Conservation (phyloP, 1,140 invertebrate genomes). For the Thereuonema tuberculata region DNA sequence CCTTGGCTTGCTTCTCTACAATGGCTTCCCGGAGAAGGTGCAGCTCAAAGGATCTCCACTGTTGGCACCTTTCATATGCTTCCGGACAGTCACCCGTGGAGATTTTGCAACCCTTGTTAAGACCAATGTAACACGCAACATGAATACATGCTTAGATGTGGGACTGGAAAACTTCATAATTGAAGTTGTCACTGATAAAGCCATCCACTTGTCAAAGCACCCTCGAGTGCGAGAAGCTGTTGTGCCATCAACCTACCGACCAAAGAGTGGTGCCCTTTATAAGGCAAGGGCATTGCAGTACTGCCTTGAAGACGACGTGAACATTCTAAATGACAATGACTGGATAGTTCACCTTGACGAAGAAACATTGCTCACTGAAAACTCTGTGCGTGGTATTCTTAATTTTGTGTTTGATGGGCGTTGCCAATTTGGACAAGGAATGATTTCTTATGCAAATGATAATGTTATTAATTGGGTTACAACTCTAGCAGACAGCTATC, state of each 20-base stretch:
- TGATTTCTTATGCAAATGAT: constrained; percentile 96
- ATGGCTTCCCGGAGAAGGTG: constrained; percentile 89
- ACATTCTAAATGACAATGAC: constrained; percentile 72
- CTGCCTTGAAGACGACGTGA: constrained; percentile 81
- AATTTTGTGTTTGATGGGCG: constrained; percentile 93
- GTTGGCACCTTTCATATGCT: constrained; percentile 86
- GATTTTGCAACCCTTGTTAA: constrained; percentile 86
- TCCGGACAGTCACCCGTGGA: constrained; percentile 87
- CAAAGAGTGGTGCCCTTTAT: constrained; percentile 80
- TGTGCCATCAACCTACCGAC: constrained; percentile 69
- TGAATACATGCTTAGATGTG: constrained; percentile 73
- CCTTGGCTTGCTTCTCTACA: constrained; percentile 76
- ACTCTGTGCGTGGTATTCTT: constrained; percentile 73
- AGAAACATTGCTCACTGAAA: constrained; percentile 88
- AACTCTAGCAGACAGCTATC: constrained; percentile 87
- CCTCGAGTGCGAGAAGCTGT: constrained; percentile 64
- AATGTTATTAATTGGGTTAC: constrained; percentile 92
- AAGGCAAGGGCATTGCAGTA: constrained; percentile 93
- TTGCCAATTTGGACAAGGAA: constrained; percentile 91
- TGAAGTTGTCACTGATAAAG: constrained; percentile 92
- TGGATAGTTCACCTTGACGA: constrained; percentile 98
- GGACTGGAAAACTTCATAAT: constrained; percentile 93
- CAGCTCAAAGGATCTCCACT: constrained; percentile 71
- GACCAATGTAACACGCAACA: constrained; percentile 75
- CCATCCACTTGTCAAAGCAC: constrained; percentile 44